Percentiles rank a stretch among this genome's conserved stretches.
Conservation (phyloP, 2,797 vertebrate genomes). For the Anguilla anguilla region DNA sequence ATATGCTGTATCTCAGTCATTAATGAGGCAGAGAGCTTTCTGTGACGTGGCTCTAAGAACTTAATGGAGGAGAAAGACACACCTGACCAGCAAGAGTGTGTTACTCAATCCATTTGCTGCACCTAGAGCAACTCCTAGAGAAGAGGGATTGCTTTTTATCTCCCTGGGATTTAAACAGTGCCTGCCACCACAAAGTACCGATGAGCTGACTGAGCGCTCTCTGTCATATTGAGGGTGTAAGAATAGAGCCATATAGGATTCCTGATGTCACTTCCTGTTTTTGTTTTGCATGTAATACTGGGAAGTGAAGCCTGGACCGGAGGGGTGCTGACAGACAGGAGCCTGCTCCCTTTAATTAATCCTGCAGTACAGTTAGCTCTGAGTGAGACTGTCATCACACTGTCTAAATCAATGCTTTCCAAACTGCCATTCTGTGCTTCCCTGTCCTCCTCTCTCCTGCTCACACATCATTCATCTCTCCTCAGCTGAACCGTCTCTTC, state of each 20-base stretch:
- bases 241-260: not conserved
- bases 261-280: slow-evolving; percentile 12
- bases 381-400: slow-evolving; percentile 36
- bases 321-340: not conserved
- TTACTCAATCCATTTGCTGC: not conserved
- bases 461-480: slow-evolving; percentile 33
- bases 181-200: not conserved
- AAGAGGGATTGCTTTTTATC: not conserved
- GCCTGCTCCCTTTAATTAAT: not conserved
- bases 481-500: slow-evolving; percentile 23
- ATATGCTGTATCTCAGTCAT: not conserved
- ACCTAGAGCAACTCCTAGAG: not conserved
- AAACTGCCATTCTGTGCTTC: not conserved
- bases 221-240: not conserved
- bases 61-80: not conserved
- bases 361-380: slow-evolving; percentile 2
- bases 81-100: slow-evolving; percentile 5
- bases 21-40: not conserved
- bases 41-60: not conserved
- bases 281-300: not conserved
- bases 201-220: not conserved
- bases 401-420: slow-evolving; percentile 39
- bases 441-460: not conserved
- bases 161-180: not conserved
- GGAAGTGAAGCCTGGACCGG: not conserved